Evolutionary conservation across 2,888 invertebrate species (phyloP).

Genomic region (Coelopa pilipes): DNA sequence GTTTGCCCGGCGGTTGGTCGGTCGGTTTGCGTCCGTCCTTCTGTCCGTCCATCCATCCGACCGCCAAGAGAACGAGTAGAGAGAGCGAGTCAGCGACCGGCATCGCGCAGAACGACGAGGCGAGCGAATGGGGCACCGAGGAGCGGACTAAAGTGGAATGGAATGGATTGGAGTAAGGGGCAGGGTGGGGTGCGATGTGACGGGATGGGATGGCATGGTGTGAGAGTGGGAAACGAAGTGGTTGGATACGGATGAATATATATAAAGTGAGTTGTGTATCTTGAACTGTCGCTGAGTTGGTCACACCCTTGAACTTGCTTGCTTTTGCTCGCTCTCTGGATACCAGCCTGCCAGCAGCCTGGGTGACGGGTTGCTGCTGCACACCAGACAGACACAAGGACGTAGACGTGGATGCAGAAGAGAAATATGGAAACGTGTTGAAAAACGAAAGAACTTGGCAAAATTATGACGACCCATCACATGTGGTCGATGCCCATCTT

Average conservation of each 20-base stretch:
- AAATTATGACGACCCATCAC: too few species aligned
- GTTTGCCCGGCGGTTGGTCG: neutral
- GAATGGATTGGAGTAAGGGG: neutral
- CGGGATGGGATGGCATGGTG: constrained; percentile 42
- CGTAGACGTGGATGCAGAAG: neutral
- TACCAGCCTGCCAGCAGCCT: constrained; percentile 4
- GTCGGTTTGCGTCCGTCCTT: neutral
- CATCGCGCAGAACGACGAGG: constrained; percentile 22
- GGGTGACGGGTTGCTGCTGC: neutral
- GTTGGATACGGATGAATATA: constrained; percentile 49
- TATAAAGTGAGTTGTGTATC: constrained; percentile 42
- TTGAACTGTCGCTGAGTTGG: constrained; percentile 48
- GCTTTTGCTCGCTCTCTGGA: constrained; percentile 31
- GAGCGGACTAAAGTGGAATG: neutral
- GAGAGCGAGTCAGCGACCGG: constrained; percentile 33
- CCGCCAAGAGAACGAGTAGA: constrained; percentile 24
- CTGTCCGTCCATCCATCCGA: neutral
- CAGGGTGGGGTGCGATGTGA: neutral
- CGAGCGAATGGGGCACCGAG: constrained; percentile 18
- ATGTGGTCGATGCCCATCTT: too few species aligned
- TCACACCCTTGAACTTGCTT: constrained; percentile 67
- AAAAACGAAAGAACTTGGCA: neutral
- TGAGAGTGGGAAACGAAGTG: constrained; percentile 51
- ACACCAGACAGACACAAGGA: constrained; percentile 13
- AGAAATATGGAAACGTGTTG: neutral